phyloP scores from a whole-genome alignment of 2,888 invertebrate species.

The Sceliomorpha sp. region DNA sequence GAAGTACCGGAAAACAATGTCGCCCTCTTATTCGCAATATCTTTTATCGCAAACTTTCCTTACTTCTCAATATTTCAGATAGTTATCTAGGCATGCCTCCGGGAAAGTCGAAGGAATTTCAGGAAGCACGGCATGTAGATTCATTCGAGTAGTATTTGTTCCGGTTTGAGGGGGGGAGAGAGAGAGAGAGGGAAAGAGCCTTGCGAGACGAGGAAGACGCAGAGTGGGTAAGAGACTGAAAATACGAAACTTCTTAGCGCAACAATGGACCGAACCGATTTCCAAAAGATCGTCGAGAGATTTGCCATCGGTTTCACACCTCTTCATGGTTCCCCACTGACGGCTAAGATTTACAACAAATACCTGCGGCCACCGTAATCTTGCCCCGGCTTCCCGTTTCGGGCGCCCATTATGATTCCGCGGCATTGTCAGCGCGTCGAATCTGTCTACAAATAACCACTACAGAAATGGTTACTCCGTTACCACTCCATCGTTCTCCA shows the following conservation, averaged over 20 bases:
- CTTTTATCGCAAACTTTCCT: too few species aligned
- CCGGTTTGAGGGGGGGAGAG: too few species aligned
- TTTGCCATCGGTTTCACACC: conserved; percentile 77
- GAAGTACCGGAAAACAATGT: too few species aligned
- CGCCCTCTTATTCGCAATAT: too few species aligned
- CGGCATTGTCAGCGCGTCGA: conserved; percentile 78
- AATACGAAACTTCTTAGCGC: conserved; percentile 75
- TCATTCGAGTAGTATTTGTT: conserved; percentile 33
- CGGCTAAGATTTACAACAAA: conserved; percentile 71
- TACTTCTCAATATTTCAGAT: too few species aligned
- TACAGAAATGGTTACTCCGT: conserved; percentile 74
- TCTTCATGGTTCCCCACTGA: conserved; percentile 69
- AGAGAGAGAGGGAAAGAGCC: conserved; percentile 13
- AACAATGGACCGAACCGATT: conserved; percentile 75
- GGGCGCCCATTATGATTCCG: conserved; percentile 75
- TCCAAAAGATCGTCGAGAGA: conserved; percentile 74
- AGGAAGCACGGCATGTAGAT: conserved; percentile 16
- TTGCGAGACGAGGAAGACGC: conserved; percentile 37
- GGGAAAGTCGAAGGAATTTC: conserved; percentile 12
- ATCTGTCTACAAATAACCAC: conserved; percentile 80
- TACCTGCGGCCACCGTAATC: conserved; percentile 75
- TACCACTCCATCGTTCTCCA: conserved; percentile 30
- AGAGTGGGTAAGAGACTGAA: conserved; percentile 59
- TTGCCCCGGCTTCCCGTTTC: conserved; percentile 68
- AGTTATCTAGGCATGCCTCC: too few species aligned